phyloP scores from a whole-genome alignment of 2,888 invertebrate genomes.

The Thymelicus acteon region DNA sequence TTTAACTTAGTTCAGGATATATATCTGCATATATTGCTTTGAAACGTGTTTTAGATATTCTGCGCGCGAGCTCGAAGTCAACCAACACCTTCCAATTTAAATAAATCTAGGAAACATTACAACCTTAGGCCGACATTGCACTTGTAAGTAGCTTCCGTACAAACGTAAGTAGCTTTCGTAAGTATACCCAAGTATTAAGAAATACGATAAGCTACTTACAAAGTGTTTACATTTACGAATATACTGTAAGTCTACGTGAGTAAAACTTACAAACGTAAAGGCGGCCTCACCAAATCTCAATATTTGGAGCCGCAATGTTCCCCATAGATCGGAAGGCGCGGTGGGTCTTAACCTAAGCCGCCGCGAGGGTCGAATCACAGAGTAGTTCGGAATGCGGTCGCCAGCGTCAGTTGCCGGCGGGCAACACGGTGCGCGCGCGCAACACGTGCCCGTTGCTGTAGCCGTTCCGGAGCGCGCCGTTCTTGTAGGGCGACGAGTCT shows the following conservation, averaged over 20 bases:
- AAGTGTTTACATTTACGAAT: too few species aligned
- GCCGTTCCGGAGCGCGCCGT: conserved; percentile 70
- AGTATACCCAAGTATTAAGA: too few species aligned
- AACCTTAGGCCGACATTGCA: not conserved
- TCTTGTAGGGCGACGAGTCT: conserved; percentile 59
- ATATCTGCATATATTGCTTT: not conserved
- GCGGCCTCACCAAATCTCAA: too few species aligned
- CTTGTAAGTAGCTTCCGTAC: too few species aligned
- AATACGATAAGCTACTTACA: too few species aligned
- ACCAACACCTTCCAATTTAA: conserved; percentile 6
- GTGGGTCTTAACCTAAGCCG: conserved; percentile 18
- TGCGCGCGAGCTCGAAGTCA: not conserved
- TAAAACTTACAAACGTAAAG: too few species aligned
- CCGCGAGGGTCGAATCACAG: conserved; percentile 60
- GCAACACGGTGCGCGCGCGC: conserved; percentile 53
- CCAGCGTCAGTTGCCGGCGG: conserved; percentile 27
- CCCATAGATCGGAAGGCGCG: conserved; percentile 35
- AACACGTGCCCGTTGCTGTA: conserved; percentile 68
- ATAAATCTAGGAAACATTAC: not conserved
- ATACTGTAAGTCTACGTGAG: too few species aligned
- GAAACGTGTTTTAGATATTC: conserved; percentile 6
- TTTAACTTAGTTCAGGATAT: not conserved
- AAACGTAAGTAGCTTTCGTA: too few species aligned
- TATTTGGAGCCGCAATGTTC: too few species aligned
- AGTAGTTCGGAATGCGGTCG: conserved; percentile 56